Base-by-base conservation (phyloP, 1,140 invertebrate genomes). In the Temnothorax curvispinosus region DNA sequence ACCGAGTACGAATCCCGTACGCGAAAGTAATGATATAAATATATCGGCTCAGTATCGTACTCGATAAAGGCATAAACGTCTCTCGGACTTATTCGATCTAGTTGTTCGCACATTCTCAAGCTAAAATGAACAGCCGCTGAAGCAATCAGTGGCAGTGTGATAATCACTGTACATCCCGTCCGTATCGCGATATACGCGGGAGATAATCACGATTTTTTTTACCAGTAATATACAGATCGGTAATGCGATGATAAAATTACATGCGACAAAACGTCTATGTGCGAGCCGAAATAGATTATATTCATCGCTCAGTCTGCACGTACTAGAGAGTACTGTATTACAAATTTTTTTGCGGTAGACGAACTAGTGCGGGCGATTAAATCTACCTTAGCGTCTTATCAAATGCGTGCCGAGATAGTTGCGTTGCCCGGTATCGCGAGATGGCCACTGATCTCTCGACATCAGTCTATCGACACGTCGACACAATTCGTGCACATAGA, bases 81-180 rank as follows among this genome's bases (percentile, higher is more conserved):
- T 81, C 54, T 72, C 56, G 18, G 13, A 60, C 18, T 82, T 69
- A 44, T 41, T 76, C 18, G 47, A 58, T 50, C 47, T 78, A 85
- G 62, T 89, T 56, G n/a, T 71, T 27, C 75, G 80, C 21, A 88
- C 27, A 56, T 78, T 65, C 18, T 87, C 15, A 81, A 89, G 67
- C 77, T 87, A 89, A 82, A 81, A 88, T 84, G 47, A 84, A 90
- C 35, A 89, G 80, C 69, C 69, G 56, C 80, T 74, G 60, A 78
- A 89, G 82, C 52, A 54, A 54, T 78, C 21, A 56, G 52, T 89
- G 65, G 65, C 85, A 84, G 50, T 89, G 38, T 75, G 32, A 72
- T 80, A 35, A 72, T 81, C 74, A 44, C 80, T 64, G 54, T 85
- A 85, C 50, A 76, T 71, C 75, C 54, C 21, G 38, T 52, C 54